Evolutionary conservation across 2,888 invertebrate species (phyloP).

Genomic region (Lepidonotus clava): DNA sequence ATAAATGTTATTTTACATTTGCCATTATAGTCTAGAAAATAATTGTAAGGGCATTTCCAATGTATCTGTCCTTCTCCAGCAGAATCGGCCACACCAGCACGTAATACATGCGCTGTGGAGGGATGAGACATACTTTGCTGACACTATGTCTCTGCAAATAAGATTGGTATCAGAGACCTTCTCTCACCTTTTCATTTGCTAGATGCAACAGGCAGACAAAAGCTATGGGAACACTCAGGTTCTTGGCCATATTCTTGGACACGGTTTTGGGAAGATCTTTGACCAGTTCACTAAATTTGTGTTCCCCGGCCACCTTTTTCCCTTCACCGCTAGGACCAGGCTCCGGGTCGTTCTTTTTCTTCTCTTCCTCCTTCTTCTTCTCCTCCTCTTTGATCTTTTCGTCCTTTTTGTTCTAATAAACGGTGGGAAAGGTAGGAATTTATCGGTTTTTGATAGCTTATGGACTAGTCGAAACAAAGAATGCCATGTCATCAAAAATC

Average conservation of each 20-base stretch:
- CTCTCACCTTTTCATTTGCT: slow-evolving; percentile 87
- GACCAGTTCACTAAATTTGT: slow-evolving; percentile 63
- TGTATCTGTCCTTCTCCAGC: too few species aligned
- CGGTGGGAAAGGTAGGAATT: not conserved
- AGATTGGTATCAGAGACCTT: not conserved
- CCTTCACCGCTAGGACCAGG: not conserved
- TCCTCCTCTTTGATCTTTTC: not conserved
- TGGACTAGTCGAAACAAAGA: too few species aligned
- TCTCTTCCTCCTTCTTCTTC: not conserved
- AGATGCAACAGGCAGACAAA: slow-evolving; percentile 91
- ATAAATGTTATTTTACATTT: not conserved
- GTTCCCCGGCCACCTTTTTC: slow-evolving; percentile 34
- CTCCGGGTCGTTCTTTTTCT: not conserved
- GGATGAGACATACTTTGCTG: too few species aligned
- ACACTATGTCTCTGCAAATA: too few species aligned
- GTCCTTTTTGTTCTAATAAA: not conserved
- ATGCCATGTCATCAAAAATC: too few species aligned
- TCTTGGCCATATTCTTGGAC: slow-evolving; percentile 84
- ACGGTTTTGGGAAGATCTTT: slow-evolving; percentile 75
- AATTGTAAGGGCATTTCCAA: too few species aligned
- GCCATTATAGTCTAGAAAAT: not conserved
- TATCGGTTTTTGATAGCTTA: not conserved
- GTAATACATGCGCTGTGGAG: too few species aligned
- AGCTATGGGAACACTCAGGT: slow-evolving; percentile 89
- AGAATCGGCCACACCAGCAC: too few species aligned